Evolutionary conservation across 2,797 vertebrate species (phyloP), one percentile per base, ranked within the genome.

Genomic region (Lithobates pipiens): DNA sequence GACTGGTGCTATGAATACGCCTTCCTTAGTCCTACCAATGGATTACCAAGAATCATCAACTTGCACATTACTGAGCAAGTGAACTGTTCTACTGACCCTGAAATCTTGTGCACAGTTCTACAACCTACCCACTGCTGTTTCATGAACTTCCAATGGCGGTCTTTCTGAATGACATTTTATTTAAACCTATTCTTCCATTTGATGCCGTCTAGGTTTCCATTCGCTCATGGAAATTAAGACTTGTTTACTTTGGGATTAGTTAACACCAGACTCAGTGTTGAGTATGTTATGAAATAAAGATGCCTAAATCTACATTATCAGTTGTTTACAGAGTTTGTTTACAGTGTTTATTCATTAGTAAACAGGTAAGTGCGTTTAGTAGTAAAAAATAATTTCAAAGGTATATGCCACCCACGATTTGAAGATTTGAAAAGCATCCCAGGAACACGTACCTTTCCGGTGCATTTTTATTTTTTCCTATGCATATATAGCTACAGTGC

Each of bases 1-100:
- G 86, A 78, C 46, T 83, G 76, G 86, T 87, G 86, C 81, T 87
- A 70, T 57, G 32, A 81, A 44, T 76, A 75, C 75, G 70, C 63
- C 76, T 80, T 70, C 76, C 70, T 39, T 34, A 27, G 54, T 69
- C 71, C 86, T 46, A 50, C 46, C 54, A 61, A 29, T 50, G 54
- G 81, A 77, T 65, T 21, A 86, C 32, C 9, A 50, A 75, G 39
- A 29, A 61, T 74, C 71, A 32, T 54, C 39, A 23, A 44, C 68
- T 61, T 74, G 44, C 63, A 75, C 15, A 46, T 39, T 25, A 44
- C 25, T 34, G 50, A 77, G 67, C 80, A 54, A 72, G 54, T 36
- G 63, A 44, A 69, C 15, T 27, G 46, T 27, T 57, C 72, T 29
- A 80, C 77, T 70, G 46, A 21, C 29, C 34, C 23, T 70, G 18